A percentile compares a stretch with the other conserved stretches of the same genome.
Conservation (phyloP, 2,113 vertebrate species). For the Petromus typicus region DNA sequence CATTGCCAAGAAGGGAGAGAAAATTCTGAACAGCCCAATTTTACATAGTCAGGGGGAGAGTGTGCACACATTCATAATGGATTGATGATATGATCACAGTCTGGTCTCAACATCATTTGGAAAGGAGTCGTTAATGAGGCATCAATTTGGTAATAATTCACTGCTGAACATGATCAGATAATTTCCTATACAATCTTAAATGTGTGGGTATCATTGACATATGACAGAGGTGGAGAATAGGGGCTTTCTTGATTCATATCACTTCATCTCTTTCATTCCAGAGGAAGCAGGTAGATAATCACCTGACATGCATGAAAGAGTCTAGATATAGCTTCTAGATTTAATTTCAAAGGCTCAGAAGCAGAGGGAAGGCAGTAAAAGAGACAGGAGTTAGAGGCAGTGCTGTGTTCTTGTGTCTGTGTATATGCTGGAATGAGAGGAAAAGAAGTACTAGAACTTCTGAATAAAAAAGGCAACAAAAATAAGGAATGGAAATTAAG, state of each 20-base stretch:
- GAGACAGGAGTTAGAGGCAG: not conserved
- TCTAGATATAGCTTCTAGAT: not conserved
- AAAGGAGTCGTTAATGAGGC: not conserved
- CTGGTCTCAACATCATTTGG: not conserved
- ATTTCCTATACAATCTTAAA: conserved; percentile 16
- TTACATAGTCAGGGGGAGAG: not conserved
- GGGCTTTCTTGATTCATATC: not conserved
- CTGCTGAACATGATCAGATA: not conserved
- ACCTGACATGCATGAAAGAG: conserved; percentile 40
- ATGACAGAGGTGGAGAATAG: not conserved
- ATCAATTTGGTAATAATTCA: not conserved
- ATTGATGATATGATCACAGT: not conserved
- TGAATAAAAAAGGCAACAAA: not conserved
- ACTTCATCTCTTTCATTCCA: not conserved
- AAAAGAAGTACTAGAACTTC: conserved; percentile 6
- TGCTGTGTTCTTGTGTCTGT: not conserved
- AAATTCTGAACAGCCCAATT: not conserved
- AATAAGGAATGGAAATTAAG: not conserved
- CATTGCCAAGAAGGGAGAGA: not conserved
- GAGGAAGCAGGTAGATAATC: not conserved
- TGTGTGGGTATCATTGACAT: not conserved
- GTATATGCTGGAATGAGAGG: not conserved
- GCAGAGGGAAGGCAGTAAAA: not conserved
- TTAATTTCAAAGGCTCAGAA: conserved; percentile 50
- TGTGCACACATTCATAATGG: not conserved